These are phyloP conservation scores for Telmatherina bonti DNA, from an alignment of 2,797 vertebrate genomes.

Conservation along the genomic window DNA sequence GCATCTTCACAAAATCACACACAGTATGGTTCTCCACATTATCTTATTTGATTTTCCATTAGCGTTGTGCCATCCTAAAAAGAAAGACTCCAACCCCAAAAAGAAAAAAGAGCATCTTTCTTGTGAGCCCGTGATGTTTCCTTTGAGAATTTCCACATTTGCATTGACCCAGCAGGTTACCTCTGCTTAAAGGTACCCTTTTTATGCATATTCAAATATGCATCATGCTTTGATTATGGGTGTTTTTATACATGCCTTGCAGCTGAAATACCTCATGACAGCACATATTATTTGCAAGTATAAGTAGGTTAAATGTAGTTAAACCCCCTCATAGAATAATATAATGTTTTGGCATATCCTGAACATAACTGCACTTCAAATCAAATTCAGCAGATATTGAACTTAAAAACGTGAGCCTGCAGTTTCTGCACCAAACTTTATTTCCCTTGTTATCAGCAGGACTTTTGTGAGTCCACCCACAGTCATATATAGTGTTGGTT, in stretches of 20 bases:
- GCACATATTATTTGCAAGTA: slow-evolving; percentile 26
- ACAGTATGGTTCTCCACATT: too few relatives aligned
- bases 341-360: slow-evolving; percentile 10
- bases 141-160: slow-evolving; percentile 21
- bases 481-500: slow-evolving; percentile 3
- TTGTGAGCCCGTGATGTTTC: not conserved
- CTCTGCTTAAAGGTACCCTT: slow-evolving; percentile 7
- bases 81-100: too few relatives aligned
- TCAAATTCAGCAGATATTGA: slow-evolving; percentile 2
- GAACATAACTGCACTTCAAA: slow-evolving; percentile 2
- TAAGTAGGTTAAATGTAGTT: slow-evolving; percentile 10
- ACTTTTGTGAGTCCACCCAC: slow-evolving; percentile 10
- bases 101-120: too few relatives aligned
- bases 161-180: not conserved
- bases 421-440: slow-evolving; percentile 5
- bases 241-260: slow-evolving; percentile 34
- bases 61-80: too few relatives aligned
- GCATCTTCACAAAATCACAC: too few relatives aligned
- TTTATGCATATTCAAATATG: slow-evolving; percentile 48
- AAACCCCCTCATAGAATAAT: not conserved
- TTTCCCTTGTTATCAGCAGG: slow-evolving; percentile 46
- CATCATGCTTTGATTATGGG: slow-evolving; percentile 24
- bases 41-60: too few relatives aligned
- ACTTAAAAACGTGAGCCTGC: slow-evolving; percentile 15
- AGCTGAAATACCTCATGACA: slow-evolving; percentile 17